These are phyloP conservation scores for Hipposideros larvatus DNA, from an alignment of 2,797 vertebrate species.

Conservation along the genomic window DNA sequence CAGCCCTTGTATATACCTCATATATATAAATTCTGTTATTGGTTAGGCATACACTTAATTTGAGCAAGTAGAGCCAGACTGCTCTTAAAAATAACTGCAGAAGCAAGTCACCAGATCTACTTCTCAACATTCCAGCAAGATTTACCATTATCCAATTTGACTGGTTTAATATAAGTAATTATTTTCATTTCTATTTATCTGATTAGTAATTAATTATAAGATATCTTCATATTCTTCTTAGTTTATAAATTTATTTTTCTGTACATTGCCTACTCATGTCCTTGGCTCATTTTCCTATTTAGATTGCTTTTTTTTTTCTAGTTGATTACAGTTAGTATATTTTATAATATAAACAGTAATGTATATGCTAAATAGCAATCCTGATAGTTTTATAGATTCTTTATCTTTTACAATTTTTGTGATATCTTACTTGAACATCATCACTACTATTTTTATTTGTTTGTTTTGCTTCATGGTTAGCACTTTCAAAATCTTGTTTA, in stretches of 20 bases:
- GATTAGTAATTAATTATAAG: not conserved
- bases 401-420: not conserved
- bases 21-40: not conserved
- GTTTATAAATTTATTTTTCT: not conserved
- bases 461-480: conserved; percentile 17
- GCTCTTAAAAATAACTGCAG: not conserved
- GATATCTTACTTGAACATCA: not conserved
- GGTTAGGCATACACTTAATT: not conserved
- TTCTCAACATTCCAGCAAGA: not conserved
- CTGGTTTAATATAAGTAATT: not conserved
- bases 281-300: not conserved
- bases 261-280: not conserved
- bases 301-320: not conserved
- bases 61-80: not conserved
- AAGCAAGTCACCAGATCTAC: not conserved
- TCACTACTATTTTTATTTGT: not conserved
- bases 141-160: not conserved
- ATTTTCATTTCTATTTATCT: not conserved
- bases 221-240: not conserved
- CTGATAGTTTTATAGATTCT: not conserved
- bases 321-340: not conserved
- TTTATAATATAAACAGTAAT: not conserved
- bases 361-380: not conserved
- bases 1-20: not conserved
- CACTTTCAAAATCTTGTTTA: conserved; percentile 25